phyloP scores from a whole-genome alignment of 2,113 vertebrate species.

The Xiphias gladius region DNA sequence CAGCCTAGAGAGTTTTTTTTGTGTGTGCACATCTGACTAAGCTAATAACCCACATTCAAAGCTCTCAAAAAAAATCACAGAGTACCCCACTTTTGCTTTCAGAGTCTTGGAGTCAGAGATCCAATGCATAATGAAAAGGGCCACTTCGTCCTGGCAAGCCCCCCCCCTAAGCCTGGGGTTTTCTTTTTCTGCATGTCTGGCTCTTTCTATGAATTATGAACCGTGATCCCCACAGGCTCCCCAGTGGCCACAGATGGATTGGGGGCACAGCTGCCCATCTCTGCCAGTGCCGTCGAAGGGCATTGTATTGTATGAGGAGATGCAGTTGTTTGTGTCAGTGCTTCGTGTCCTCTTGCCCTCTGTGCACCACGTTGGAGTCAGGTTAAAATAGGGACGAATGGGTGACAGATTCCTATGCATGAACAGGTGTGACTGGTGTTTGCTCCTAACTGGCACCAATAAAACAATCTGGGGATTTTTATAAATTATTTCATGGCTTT shows the following conservation, averaged over 20 bases:
- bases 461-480: not conserved
- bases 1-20: slow-evolving; percentile 21
- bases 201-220: slow-evolving; percentile 85
- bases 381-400: slow-evolving; percentile 59
- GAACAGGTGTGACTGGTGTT: slow-evolving; percentile 51
- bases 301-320: slow-evolving; percentile 59
- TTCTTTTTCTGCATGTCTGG: slow-evolving; percentile 73
- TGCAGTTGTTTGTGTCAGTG: slow-evolving; percentile 62
- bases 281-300: slow-evolving; percentile 54
- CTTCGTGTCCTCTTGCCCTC: slow-evolving; percentile 40
- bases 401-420: slow-evolving; percentile 37
- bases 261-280: slow-evolving; percentile 61
- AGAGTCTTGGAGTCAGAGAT: slow-evolving; percentile 43
- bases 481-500: not conserved
- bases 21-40: slow-evolving; percentile 34
- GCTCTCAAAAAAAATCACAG: slow-evolving; percentile 10
- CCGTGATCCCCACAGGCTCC: slow-evolving; percentile 71
- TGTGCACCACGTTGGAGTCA: slow-evolving; percentile 35
- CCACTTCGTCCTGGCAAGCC: slow-evolving; percentile 40
- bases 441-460: not conserved
- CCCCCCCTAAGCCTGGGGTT: slow-evolving; percentile 37
- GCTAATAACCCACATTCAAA: slow-evolving; percentile 61
- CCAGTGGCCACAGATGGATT: slow-evolving; percentile 68
- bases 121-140: slow-evolving; percentile 73
- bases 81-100: slow-evolving; percentile 30